phyloP scores from a whole-genome alignment of 2,888 invertebrate genomes.

The Galeruca laticollis region DNA sequence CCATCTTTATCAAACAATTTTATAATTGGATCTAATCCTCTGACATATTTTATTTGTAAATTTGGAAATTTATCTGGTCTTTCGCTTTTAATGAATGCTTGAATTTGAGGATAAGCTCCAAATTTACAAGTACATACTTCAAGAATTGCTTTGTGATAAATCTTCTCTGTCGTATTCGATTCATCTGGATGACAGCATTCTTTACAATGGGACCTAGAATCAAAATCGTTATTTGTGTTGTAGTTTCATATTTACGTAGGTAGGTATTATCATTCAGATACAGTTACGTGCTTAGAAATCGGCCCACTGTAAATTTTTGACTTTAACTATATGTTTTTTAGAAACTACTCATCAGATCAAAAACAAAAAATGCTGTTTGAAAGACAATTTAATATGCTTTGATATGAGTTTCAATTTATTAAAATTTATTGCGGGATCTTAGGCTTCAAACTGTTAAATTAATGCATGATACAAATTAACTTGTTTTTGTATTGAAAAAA shows the following conservation, averaged over 20 bases:
- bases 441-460: too few relatives aligned
- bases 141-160: slow-evolving; percentile 90
- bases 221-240: background rate
- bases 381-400: too few relatives aligned
- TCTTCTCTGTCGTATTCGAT: slow-evolving; percentile 74
- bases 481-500: too few relatives aligned
- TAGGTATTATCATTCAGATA: background rate
- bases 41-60: slow-evolving; percentile 90
- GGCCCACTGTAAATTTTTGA: too few relatives aligned
- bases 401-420: too few relatives aligned
- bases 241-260: background rate
- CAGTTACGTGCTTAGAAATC: too few relatives aligned
- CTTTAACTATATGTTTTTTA: too few relatives aligned
- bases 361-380: too few relatives aligned
- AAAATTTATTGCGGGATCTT: too few relatives aligned
- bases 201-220: slow-evolving; percentile 74
- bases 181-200: slow-evolving; percentile 87
- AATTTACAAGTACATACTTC: slow-evolving; percentile 99
- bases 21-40: slow-evolving; percentile 95
- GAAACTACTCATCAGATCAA: too few relatives aligned
- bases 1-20: slow-evolving; percentile 88
- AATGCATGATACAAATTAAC: too few relatives aligned
- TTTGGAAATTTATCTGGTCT: slow-evolving; percentile 91
- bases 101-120: slow-evolving; percentile 97
- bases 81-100: slow-evolving; percentile 97